Conservation (phyloP, 2,888 invertebrate species). For the Microchrysa polita region DNA sequence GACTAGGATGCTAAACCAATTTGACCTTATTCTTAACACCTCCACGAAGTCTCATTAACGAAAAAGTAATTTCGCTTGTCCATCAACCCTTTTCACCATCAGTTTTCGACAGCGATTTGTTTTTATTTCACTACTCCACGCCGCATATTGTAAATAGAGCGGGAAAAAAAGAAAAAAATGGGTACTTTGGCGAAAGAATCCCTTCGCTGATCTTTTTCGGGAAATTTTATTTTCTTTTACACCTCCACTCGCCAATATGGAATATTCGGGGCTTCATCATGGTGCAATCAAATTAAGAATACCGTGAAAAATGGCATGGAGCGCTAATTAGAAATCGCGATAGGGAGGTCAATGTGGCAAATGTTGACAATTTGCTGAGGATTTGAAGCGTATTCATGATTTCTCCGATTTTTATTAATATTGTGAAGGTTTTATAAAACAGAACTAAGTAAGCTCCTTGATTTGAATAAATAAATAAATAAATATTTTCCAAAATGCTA, state of each 20-base stretch:
- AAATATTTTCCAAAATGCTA: no score
- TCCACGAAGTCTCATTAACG: slow-evolving; percentile 42
- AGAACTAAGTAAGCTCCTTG: no score
- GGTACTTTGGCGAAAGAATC: not conserved
- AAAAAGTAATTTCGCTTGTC: slow-evolving; percentile 48
- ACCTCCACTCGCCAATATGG: slow-evolving; percentile 2
- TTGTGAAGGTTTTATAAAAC: no score
- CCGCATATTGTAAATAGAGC: slow-evolving; percentile 9
- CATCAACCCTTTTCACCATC: slow-evolving; percentile 48
- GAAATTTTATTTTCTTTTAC: slow-evolving; percentile 39
- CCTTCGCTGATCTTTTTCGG: not conserved
- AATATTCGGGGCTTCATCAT: slow-evolving; percentile 13
- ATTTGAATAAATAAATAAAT: no score
- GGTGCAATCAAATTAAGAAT: slow-evolving; percentile 49
- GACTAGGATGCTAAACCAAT: slow-evolving; percentile 11
- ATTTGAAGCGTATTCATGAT: no score
- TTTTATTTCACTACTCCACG: slow-evolving; percentile 30
- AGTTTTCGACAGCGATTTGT: slow-evolving; percentile 42
- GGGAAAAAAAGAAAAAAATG: not conserved
- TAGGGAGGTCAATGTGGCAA: no score
- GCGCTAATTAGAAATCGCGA: slow-evolving; percentile 45
- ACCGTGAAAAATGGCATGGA: slow-evolving; percentile 50
- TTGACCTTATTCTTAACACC: slow-evolving; percentile 19
- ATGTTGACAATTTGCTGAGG: no score
- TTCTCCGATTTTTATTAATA: no score